Conservation (phyloP, 2,797 vertebrate species). For the Intellagama lesueurii region DNA sequence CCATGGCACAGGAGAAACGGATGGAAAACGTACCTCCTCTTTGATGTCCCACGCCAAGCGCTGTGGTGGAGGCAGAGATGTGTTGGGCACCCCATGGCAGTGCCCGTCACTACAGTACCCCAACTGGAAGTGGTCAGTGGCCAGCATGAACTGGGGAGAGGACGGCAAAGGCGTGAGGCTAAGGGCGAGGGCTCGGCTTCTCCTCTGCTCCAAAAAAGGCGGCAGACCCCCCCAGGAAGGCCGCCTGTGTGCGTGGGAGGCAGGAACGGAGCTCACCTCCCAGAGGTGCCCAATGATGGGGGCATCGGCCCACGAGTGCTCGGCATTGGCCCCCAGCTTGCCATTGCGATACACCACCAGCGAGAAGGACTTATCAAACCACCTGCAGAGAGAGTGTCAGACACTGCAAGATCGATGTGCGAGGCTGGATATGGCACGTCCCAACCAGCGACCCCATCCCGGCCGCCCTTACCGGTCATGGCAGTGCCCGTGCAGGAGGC, state of each 20-base stretch:
- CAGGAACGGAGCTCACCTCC: slow-evolving; percentile 83
- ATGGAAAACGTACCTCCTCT: slow-evolving; percentile 75
- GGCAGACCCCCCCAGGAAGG: no score
- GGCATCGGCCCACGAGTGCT: slow-evolving; percentile 95
- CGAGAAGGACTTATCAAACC: slow-evolving; percentile 97
- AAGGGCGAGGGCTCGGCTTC: not conserved
- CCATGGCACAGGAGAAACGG: not conserved
- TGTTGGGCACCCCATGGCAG: slow-evolving; percentile 86
- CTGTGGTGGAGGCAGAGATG: slow-evolving; percentile 80
- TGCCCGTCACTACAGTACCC: slow-evolving; percentile 92
- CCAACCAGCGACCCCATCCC: no score
- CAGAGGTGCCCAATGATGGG: slow-evolving; percentile 94
- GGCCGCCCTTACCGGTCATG: slow-evolving; percentile 83
- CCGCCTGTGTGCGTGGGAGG: no score
- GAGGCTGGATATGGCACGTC: no score
- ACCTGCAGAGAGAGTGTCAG: slow-evolving; percentile 74
- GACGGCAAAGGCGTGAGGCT: not conserved
- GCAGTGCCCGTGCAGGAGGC: slow-evolving; percentile 93
- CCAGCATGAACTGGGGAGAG: slow-evolving; percentile 82
- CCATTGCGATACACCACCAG: slow-evolving; percentile 91
- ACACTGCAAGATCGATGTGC: no score
- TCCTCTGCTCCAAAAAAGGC: no score
- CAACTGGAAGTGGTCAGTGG: slow-evolving; percentile 88
- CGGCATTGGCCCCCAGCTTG: slow-evolving; percentile 89
- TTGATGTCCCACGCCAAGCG: slow-evolving; percentile 90